phyloP scores from a whole-genome alignment of 2,113 vertebrate species.

The Tetrax tetrax region DNA sequence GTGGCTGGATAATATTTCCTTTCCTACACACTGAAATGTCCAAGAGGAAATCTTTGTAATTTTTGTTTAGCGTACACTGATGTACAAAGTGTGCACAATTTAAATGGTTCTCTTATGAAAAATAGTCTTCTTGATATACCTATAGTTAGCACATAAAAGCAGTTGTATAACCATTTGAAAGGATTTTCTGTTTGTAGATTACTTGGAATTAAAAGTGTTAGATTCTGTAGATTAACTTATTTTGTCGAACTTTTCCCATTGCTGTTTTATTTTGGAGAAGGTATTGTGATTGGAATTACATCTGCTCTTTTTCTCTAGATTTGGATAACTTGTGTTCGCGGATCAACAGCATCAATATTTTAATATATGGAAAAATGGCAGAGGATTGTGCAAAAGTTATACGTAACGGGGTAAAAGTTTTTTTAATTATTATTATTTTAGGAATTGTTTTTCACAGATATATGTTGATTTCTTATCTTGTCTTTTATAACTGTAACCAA shows the following conservation, averaged over 20 bases:
- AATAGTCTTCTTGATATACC: background rate
- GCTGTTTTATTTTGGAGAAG: background rate
- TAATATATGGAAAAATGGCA: slow-evolving; percentile 73
- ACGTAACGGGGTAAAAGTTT: slow-evolving; percentile 58
- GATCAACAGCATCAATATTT: slow-evolving; percentile 52
- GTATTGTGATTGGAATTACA: background rate
- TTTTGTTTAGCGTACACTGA: background rate
- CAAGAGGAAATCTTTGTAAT: background rate
- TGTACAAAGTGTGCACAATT: rapidly evolving
- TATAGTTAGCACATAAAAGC: background rate
- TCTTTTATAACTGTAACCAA: background rate
- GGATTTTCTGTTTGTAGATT: background rate
- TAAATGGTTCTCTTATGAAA: background rate
- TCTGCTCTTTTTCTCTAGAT: slow-evolving; percentile 39
- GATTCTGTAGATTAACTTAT: background rate
- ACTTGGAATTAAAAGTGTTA: background rate
- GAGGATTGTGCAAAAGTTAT: slow-evolving; percentile 64
- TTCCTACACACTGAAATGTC: background rate
- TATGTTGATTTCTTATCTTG: background rate
- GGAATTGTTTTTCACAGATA: background rate
- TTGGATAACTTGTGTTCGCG: background rate
- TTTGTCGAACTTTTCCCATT: background rate
- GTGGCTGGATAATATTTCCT: background rate
- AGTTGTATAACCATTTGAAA: background rate
- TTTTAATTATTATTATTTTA: background rate